These are phyloP conservation scores for Leptinotarsa lineolata DNA, from an alignment of 1,140 invertebrate species.

Conservation along the genomic window DNA sequence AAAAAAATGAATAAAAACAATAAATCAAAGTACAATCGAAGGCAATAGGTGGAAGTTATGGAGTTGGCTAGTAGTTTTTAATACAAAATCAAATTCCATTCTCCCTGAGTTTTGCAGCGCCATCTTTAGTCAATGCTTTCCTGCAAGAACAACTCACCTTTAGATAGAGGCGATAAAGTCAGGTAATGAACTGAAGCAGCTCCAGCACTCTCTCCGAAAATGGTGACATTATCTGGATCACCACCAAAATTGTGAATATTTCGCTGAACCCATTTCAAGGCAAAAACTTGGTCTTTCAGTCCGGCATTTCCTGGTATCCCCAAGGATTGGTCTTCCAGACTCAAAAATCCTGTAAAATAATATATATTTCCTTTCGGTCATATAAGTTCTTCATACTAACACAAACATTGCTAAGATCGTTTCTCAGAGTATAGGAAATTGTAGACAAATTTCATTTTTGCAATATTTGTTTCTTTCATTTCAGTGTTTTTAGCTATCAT, in stretches of 20 bases:
- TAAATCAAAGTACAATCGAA: too few species aligned
- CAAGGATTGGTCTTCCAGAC: constrained; percentile 52
- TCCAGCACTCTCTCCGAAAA: constrained; percentile 62
- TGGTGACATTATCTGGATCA: constrained; percentile 54
- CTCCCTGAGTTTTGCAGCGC: too few species aligned
- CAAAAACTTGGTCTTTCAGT: constrained; percentile 65
- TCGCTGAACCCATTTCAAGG: constrained; percentile 63
- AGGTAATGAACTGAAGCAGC: constrained; percentile 52
- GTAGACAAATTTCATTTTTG: too few species aligned
- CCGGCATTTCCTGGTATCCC: constrained; percentile 65
- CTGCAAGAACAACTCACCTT: constrained; percentile 22
- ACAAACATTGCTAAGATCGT: too few species aligned
- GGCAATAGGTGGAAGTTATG: too few species aligned
- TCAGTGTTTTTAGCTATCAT: too few species aligned
- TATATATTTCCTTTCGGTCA: neutral
- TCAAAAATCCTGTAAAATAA: constrained; percentile 42
- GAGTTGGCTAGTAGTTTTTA: too few species aligned
- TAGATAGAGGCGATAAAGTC: constrained; percentile 46
- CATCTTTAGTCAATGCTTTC: too few species aligned
- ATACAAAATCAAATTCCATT: too few species aligned
- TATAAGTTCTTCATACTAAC: neutral
- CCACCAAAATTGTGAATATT: constrained; percentile 61
- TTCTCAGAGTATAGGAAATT: too few species aligned
- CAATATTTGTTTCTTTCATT: too few species aligned
- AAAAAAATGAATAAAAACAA: too few species aligned